Conservation (phyloP, 2,113 vertebrate species). For the Megalops atlanticus region DNA sequence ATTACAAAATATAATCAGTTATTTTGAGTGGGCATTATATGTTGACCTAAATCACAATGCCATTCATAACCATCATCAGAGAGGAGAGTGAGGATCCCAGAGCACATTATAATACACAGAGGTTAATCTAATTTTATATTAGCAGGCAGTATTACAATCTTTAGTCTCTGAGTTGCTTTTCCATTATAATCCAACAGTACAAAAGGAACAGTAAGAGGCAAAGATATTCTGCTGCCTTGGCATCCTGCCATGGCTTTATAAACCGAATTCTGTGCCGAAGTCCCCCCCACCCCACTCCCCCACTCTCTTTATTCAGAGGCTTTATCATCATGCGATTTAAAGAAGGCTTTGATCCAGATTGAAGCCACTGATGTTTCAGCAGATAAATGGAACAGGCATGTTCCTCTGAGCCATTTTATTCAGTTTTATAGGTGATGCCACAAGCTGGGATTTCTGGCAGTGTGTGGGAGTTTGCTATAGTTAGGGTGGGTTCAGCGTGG, state of each 20-base stretch:
- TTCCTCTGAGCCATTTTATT: conserved; percentile 38
- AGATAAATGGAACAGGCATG: conserved; percentile 49
- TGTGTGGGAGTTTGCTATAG: no score
- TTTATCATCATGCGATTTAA: conserved; percentile 58
- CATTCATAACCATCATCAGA: no score
- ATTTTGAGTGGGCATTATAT: no score
- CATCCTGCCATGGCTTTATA: conserved; percentile 44
- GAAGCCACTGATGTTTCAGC: conserved; percentile 43
- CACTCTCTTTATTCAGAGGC: conserved; percentile 28
- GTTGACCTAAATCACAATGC: no score
- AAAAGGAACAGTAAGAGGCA: conserved; percentile 29
- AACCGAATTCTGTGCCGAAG: conserved; percentile 49
- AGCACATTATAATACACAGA: no score
- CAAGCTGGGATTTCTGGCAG: conserved; percentile 4
- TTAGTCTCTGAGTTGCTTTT: conserved; percentile 3
- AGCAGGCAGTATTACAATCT: not conserved
- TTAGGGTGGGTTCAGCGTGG: not conserved
- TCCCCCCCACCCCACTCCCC: conserved; percentile 32
- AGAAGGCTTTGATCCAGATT: conserved; percentile 49
- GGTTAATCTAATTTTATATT: not conserved
- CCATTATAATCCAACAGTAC: not conserved
- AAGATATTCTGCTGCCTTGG: conserved; percentile 43
- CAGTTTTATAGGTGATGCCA: conserved; percentile 30
- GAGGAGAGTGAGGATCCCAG: no score
- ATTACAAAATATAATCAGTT: no score